Evolutionary conservation across 37 sponge, comb jelly and placozoan genomes (phyloP).

Genomic region (Amphimedon queenslandica): DNA sequence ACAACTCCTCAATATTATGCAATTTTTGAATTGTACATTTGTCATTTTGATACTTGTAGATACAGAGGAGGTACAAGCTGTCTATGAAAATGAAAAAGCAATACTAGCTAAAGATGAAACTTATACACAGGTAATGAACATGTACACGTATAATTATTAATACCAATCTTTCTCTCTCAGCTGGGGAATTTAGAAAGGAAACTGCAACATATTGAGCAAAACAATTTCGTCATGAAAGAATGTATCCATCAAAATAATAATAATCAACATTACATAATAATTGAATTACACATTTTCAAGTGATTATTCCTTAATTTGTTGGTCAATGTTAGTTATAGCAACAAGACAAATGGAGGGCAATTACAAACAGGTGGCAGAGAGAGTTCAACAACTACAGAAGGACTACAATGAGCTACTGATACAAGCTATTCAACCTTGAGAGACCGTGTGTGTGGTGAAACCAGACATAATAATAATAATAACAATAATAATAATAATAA

Average conservation of each 20-base stretch:
- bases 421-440: conserved; percentile 15
- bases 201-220: conserved; percentile 91
- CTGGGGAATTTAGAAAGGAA: conserved; percentile 86
- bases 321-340: conserved; percentile 43
- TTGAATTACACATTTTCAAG: no score
- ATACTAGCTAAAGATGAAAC: conserved; percentile 82
- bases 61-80: conserved; percentile 22
- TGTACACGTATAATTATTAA: neutral
- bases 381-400: conserved; percentile 28
- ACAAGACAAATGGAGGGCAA: conserved; percentile 53
- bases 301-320: neutral
- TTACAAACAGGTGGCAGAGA: conserved; percentile 53
- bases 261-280: neutral
- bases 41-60: conserved; percentile 45
- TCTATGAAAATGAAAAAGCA: conserved; percentile 65
- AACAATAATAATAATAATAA: conserved; percentile 1
- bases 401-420: conserved; percentile 69
- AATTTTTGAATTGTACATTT: no score
- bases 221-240: conserved; percentile 92
- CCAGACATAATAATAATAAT: neutral
- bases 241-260: conserved; percentile 62
- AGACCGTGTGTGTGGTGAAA: neutral
- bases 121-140: conserved; percentile 55
- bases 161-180: conserved; percentile 22
- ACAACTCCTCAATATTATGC: no score